Evolutionary conservation across 2,797 vertebrate species (phyloP), one percentile per base, ranked within the genome.

Genomic region (Ptychobarbus kaznakovi): DNA sequence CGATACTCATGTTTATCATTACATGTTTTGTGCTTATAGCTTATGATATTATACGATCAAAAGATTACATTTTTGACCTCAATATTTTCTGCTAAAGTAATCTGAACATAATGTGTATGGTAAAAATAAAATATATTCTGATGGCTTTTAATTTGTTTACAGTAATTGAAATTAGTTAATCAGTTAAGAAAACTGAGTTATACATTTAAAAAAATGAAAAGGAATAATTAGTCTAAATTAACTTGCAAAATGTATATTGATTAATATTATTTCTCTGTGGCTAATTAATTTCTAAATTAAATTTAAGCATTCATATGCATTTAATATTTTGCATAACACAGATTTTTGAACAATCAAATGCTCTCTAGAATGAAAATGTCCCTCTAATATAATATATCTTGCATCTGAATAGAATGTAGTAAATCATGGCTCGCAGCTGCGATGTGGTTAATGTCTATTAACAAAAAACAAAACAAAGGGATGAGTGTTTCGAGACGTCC

Each of bases 391-490:
- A 76, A 56, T 61, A 13, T 61, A 61, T 61, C 51, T 51, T 22
- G 32, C 51, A 76, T n/a, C 46, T 20, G 73, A 53, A 35, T 15
- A 56, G 53, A 61, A 42, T 58, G 35, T 6, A 78, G 56, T 8
- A 63, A 44, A 63, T 28, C 25, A 63, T 42, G 56, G n/a, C 16
- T 63, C n/a, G 63, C 76, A 78, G 56, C 56, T 78, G 76, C 42
- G 51, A 76, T 76, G 74, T 56, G 51, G 8, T 63, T 42, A 78
- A 25, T 25, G 40, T 40, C 74, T 40, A 76, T 40, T n/a, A 38
- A 38, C 32, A 42, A n/a, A 77, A 22, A n/a, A 4, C 4, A 42
- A 6, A 72, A 4, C 11, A 16, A n/a, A 22, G 0, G 8, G 7
- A 61, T 58, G 75, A 61, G 22, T 61, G 53, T 38, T 77, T 25